Evolutionary conservation across 2,888 invertebrate genomes (phyloP), one percentile per base, ranked within the genome.

Genomic region (Melinaea menophilus): DNA sequence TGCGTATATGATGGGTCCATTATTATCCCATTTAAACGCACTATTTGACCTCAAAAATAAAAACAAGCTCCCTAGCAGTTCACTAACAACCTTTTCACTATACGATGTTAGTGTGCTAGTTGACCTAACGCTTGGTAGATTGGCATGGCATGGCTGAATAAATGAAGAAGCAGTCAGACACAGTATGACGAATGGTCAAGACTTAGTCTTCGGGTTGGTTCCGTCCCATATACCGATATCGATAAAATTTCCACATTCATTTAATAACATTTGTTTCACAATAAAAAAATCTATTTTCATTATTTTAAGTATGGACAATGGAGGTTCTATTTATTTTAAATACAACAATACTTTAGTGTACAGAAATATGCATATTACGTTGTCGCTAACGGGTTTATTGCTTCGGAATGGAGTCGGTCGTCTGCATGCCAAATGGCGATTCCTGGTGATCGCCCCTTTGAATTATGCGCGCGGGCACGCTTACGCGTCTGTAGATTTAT

Each of bases 401-500:
- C 82, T 87, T 83, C 80, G 80, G 79, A 88, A 86, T 86, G 84
- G 80, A 83, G 79, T 76, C 76, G 72, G 71, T 74, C 79, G 89
- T 88, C 89, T 89, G 89, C 88, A 88, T 90, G 87, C 84, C 84
- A 89, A 89, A 75, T 79, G 80, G 73, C 80, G 81, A 84, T 87
- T 86, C 86, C 85, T 87, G 87, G 88, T 88, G 86, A 86, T 87
- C 86, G 88, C 84, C 84, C 85, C 82, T 84, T 86, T 87, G 86
- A 88, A 88, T 87, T 89, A 90, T 90, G 88, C 88, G 87, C 83
- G 79, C 76, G 80, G 77, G 84, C 86, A 86, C 85, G 82, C 85
- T 83, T 82, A 82, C 80, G 77, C 82, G 84, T 85, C 84, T 85
- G 86, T 70, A 85, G 84, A 88, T 86, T 88, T 86, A 86, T 87